phyloP scores from a whole-genome alignment of 2,113 vertebrate genomes.

The Cochlearius cochlearius region DNA sequence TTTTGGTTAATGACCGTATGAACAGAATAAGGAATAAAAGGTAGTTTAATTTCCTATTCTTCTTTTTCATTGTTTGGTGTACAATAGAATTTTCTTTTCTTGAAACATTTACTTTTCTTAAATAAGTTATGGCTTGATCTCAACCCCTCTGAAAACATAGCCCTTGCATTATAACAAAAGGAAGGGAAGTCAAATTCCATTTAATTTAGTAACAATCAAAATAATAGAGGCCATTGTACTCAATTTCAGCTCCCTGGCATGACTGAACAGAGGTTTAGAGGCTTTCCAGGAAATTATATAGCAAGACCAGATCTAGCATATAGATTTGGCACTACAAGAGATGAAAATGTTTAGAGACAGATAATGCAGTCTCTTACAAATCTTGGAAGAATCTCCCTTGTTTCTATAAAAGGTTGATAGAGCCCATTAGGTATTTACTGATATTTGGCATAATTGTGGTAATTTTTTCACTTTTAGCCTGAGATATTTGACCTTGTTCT shows the following conservation, averaged over 20 bases:
- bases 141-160: background rate
- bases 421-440: background rate
- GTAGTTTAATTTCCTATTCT: background rate
- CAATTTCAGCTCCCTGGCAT: background rate
- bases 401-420: background rate
- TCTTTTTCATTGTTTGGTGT: background rate
- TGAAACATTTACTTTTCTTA: background rate
- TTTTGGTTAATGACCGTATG: background rate
- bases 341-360: background rate
- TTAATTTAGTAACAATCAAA: slow-evolving; percentile 17
- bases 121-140: background rate
- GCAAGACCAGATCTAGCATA: background rate
- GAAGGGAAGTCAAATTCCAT: background rate
- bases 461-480: background rate
- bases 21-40: background rate
- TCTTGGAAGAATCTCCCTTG: background rate
- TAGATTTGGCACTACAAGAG: background rate
- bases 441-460: background rate
- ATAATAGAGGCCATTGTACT: slow-evolving; percentile 11
- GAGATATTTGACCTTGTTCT: background rate
- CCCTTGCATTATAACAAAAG: background rate
- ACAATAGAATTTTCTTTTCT: background rate
- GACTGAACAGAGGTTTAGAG: background rate
- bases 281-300: slow-evolving; percentile 1
- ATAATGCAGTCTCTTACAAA: background rate